These are phyloP conservation scores for Galerucella pusilla DNA, from an alignment of 2,888 invertebrate genomes.

Conservation along the genomic window DNA sequence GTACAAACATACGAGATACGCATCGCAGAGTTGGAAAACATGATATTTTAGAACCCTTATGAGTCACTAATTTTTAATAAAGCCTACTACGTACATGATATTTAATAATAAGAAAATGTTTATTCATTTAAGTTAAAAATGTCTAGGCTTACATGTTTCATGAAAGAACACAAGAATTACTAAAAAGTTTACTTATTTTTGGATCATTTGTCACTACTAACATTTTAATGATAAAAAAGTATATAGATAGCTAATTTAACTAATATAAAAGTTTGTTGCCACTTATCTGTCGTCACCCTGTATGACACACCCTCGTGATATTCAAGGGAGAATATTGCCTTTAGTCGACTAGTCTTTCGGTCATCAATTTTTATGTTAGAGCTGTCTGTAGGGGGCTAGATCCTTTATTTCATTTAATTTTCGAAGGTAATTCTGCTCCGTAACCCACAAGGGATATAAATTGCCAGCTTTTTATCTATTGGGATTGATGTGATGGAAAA, in stretches of 20 bases:
- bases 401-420: slow-evolving; percentile 41
- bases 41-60: not conserved
- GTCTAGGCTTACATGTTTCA: too few relatives aligned
- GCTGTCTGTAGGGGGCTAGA: slow-evolving; percentile 33
- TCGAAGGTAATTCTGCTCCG: slow-evolving; percentile 29
- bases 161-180: too few relatives aligned
- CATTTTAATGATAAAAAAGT: too few relatives aligned
- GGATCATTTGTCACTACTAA: too few relatives aligned
- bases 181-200: too few relatives aligned
- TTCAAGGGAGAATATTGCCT: slow-evolving; percentile 25
- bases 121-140: not conserved
- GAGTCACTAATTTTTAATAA: not conserved
- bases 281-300: not conserved
- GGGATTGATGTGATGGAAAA: slow-evolving; percentile 24
- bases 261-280: not conserved
- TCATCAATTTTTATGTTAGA: slow-evolving; percentile 38
- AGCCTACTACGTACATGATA: not conserved
- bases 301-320: slow-evolving; percentile 10
- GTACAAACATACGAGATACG: slow-evolving; percentile 19
- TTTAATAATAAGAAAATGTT: not conserved
- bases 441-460: slow-evolving; percentile 15
- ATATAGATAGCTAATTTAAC: not conserved
- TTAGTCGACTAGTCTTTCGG: slow-evolving; percentile 36
- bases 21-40: slow-evolving; percentile 11
- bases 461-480: slow-evolving; percentile 25